Percentiles rank a stretch among this genome's conserved stretches.
Evolutionary conservation across 2,113 vertebrate species (phyloP).

Genomic region (Alces alces): DNA sequence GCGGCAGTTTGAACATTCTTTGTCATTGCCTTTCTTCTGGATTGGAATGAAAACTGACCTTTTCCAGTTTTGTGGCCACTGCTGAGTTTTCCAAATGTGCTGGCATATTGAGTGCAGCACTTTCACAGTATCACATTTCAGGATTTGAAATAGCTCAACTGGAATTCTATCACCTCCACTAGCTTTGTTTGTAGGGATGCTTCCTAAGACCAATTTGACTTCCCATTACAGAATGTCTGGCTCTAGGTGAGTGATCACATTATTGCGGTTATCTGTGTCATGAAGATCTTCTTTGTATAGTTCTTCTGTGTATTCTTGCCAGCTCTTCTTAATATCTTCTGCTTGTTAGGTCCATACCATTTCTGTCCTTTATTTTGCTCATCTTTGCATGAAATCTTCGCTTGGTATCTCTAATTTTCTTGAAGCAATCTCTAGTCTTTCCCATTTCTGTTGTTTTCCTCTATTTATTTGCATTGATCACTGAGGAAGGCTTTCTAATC

Average conservation of each 20-base stretch:
- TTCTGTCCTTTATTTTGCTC: neutral
- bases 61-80: neutral
- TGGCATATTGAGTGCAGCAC: neutral
- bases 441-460: neutral
- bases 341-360: neutral
- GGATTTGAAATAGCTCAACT: neutral
- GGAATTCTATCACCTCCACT: neutral
- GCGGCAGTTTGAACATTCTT: neutral
- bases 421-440: neutral
- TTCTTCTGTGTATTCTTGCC: neutral
- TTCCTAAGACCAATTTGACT: neutral
- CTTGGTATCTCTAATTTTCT: neutral
- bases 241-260: neutral
- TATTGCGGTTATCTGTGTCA: neutral
- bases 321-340: neutral
- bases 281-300: neutral
- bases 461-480: neutral
- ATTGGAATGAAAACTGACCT: neutral
- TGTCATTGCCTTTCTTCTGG: neutral
- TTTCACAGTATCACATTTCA: neutral
- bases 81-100: neutral
- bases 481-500: neutral
- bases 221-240: neutral
- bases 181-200: neutral
- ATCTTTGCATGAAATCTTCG: neutral